These are phyloP conservation scores for Rallus limicola DNA, from an alignment of 2,113 vertebrate genomes.

Conservation along the genomic window DNA sequence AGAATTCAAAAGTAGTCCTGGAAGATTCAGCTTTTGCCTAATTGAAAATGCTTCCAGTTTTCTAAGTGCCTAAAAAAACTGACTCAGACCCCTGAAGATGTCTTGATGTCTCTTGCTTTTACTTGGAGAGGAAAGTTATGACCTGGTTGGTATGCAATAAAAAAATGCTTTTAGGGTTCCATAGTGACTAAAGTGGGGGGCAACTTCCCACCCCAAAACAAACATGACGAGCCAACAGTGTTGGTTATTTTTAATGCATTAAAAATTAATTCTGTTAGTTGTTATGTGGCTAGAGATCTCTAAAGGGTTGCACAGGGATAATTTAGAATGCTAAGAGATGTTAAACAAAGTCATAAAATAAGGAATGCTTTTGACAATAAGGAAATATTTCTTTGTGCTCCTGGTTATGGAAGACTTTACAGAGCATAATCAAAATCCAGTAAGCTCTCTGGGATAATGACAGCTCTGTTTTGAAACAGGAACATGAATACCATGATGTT, in stretches of 20 bases:
- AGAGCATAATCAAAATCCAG: neutral
- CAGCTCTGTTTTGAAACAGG: neutral
- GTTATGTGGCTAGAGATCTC: neutral
- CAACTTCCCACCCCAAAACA: neutral
- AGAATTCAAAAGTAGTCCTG: neutral
- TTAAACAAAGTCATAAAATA: neutral
- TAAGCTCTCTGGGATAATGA: neutral
- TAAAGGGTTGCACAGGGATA: neutral
- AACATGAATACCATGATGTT: neutral
- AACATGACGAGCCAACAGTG: rapidly evolving
- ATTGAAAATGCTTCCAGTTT: neutral
- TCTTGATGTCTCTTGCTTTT: neutral
- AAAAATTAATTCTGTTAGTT: neutral
- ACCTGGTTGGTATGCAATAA: neutral
- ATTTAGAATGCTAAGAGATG: neutral
- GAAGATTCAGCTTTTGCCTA: neutral
- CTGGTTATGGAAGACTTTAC: neutral
- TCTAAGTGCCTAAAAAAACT: neutral
- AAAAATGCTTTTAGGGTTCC: neutral
- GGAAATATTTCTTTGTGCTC: neutral
- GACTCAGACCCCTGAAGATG: neutral
- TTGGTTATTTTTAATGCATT: neutral
- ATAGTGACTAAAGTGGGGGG: neutral
- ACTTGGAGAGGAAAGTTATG: neutral
- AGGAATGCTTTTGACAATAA: neutral